phyloP scores from a whole-genome alignment of 1,140 invertebrate genomes.

The Cherax quadricarinatus region DNA sequence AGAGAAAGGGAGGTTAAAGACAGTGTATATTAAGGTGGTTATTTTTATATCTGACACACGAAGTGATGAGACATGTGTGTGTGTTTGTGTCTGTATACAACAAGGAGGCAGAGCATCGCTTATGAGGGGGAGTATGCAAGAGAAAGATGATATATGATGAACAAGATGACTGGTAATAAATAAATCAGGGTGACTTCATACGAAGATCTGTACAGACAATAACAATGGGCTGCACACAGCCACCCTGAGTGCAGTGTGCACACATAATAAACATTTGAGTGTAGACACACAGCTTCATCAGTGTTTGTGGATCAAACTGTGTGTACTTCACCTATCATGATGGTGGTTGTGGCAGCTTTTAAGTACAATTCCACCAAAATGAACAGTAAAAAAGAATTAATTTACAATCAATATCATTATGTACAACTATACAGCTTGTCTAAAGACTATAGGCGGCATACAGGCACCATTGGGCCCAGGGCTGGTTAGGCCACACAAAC shows the following conservation, averaged over 20 bases:
- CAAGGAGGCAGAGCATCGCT: constrained; percentile 58
- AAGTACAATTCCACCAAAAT: constrained; percentile 65
- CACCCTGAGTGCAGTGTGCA: constrained; percentile 64
- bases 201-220: constrained; percentile 64
- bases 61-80: constrained; percentile 38
- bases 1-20: constrained; percentile 8
- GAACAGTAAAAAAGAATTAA: constrained; percentile 68
- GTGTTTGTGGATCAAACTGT: constrained; percentile 38
- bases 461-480: constrained; percentile 67
- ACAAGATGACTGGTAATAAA: constrained; percentile 66
- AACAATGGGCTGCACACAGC: constrained; percentile 64
- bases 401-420: constrained; percentile 61
- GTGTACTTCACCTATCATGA: constrained; percentile 44
- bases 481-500: constrained; percentile 65
- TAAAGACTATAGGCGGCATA: constrained; percentile 68
- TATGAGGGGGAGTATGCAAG: constrained; percentile 66
- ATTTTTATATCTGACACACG: constrained; percentile 41
- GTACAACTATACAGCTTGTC: constrained; percentile 60
- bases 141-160: constrained; percentile 54
- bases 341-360: constrained; percentile 70
- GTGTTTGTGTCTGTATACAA: constrained; percentile 47
- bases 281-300: constrained; percentile 42
- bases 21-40: constrained; percentile 17
- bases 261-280: constrained; percentile 43
- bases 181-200: constrained; percentile 66